These are phyloP conservation scores for Isaurus tuberculatus DNA, from an alignment of 92 coral and sea anemone genomes.

Conservation along the genomic window DNA sequence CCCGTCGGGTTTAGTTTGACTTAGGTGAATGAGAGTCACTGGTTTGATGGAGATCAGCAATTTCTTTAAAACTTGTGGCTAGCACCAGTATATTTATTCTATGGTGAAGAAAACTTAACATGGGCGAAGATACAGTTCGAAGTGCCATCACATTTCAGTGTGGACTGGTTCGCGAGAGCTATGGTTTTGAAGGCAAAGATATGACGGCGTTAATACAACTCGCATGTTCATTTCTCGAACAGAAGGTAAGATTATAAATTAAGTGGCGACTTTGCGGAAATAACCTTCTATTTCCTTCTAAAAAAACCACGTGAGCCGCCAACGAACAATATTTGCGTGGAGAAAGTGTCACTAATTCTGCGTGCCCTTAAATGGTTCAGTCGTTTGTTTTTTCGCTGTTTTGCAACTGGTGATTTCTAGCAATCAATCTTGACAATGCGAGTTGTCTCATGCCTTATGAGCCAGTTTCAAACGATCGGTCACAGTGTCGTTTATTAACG, in stretches of 20 bases:
- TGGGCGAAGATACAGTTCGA: slow-evolving; percentile 80
- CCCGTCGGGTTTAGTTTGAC: slow-evolving; percentile 61
- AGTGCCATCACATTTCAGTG: slow-evolving; percentile 94
- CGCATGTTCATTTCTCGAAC: slow-evolving; percentile 97
- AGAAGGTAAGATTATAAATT: slow-evolving; percentile 78
- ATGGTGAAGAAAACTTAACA: slow-evolving; percentile 51
- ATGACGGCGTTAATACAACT: slow-evolving; percentile 88
- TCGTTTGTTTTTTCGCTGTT: neutral
- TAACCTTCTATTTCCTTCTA: slow-evolving; percentile 31
- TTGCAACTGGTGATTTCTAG: neutral
- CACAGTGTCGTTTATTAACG: neutral
- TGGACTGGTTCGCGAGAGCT: slow-evolving; percentile 95
- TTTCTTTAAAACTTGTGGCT: slow-evolving; percentile 21
- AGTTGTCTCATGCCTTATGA: neutral
- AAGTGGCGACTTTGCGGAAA: slow-evolving; percentile 46
- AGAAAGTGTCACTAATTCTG: neutral
- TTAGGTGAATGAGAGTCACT: slow-evolving; percentile 15
- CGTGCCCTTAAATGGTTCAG: neutral
- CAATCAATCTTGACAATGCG: slow-evolving; percentile 1
- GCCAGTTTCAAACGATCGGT: neutral
- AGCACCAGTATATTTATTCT: slow-evolving; percentile 38
- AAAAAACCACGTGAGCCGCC: slow-evolving; percentile 32
- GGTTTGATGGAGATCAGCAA: slow-evolving; percentile 25
- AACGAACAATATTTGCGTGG: slow-evolving; percentile 32
- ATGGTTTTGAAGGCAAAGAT: slow-evolving; percentile 96